Evolutionary conservation across 2,113 vertebrate genomes (phyloP).

Genomic region (Rhabdomys dilectus): DNA sequence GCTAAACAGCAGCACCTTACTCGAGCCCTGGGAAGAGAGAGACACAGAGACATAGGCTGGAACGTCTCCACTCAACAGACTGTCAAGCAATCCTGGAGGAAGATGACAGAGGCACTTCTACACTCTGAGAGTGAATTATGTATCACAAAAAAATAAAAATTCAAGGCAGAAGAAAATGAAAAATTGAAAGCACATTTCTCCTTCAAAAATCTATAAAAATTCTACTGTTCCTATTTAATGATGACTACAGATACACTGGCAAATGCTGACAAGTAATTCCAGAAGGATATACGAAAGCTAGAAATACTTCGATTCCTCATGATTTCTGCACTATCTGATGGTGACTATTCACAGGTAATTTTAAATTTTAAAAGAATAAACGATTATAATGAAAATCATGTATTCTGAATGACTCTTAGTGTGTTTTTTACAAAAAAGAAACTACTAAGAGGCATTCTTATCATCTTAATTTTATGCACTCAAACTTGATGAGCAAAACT

Average conservation of each 20-base stretch:
- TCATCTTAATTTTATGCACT: not conserved
- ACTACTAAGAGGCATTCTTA: not conserved
- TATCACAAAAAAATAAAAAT: not conserved
- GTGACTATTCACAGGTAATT: constrained; percentile 10
- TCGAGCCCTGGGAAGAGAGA: not conserved
- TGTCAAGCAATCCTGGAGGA: not conserved
- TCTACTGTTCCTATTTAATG: constrained; percentile 12
- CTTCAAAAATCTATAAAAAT: constrained; percentile 4
- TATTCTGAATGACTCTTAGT: fast-evolving
- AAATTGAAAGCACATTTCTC: not conserved
- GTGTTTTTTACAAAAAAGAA: constrained; percentile 4
- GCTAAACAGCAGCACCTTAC: not conserved
- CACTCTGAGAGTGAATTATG: not conserved
- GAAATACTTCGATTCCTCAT: constrained; percentile 36
- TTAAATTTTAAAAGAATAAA: constrained; percentile 28
- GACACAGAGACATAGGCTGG: not conserved
- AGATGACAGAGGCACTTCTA: not conserved
- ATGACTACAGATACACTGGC: not conserved
- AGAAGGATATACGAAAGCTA: not conserved
- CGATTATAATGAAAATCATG: not conserved
- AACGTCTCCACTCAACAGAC: not conserved
- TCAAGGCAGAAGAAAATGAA: constrained; percentile 8
- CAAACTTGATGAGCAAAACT: not conserved
- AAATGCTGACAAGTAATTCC: constrained; percentile 17
- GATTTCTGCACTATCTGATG: not conserved